Conservation (phyloP, 2,113 vertebrate species). For the Arenaria interpres region DNA sequence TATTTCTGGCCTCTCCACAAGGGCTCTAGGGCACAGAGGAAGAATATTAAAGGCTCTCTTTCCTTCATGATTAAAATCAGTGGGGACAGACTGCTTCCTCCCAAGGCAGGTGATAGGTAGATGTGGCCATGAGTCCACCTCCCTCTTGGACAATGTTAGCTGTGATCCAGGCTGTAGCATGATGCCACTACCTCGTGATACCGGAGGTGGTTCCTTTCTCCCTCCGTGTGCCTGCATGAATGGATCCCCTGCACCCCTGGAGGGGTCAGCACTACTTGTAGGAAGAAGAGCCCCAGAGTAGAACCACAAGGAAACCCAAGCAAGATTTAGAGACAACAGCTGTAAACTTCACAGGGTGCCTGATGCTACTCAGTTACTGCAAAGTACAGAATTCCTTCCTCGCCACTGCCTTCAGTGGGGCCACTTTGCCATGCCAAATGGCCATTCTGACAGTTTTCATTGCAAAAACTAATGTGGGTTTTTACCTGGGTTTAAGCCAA, state of each 20-base stretch:
- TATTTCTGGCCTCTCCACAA: not conserved
- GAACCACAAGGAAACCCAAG: not conserved
- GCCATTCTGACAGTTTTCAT: not conserved
- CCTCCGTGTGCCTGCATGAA: fast-evolving
- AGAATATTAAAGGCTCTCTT: not conserved
- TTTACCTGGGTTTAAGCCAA: not conserved
- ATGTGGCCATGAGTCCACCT: no score
- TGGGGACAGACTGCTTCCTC: not conserved
- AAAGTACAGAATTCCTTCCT: not conserved
- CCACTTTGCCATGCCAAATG: not conserved
- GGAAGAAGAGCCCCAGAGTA: not conserved
- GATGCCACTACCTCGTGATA: not conserved
- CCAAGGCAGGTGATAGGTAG: not conserved
- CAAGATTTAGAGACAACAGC: not conserved
- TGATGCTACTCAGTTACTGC: not conserved
- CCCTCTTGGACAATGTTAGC: not conserved
- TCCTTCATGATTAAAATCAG: not conserved
- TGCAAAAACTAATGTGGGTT: not conserved
- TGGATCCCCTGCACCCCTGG: not conserved
- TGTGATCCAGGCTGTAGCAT: not conserved
- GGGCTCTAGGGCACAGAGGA: not conserved
- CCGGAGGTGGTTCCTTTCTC: not conserved
- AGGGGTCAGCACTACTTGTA: not conserved
- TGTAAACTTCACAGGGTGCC: not conserved
- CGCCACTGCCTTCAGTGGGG: not conserved